Conservation (phyloP, 2,888 invertebrate species). For the Listrodromus nycthemerus region DNA sequence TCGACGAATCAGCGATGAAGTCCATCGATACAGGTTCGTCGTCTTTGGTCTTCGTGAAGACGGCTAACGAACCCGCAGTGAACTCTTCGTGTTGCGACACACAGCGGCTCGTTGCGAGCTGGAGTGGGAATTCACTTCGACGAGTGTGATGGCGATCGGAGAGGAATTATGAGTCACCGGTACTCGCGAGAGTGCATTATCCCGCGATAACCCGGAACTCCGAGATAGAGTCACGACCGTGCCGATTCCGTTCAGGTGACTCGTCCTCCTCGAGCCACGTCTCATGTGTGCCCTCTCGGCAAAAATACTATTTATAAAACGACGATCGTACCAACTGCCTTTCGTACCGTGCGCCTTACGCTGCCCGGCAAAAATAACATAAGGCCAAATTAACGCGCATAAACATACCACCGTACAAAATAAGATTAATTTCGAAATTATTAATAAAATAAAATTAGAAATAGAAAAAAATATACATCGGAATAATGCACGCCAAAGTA, state of each 20-base stretch:
- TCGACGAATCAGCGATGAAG: conserved; percentile 41
- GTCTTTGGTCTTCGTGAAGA: conserved; percentile 14
- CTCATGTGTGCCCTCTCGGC: background rate
- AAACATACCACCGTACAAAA: background rate
- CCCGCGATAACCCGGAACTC: conserved; percentile 46
- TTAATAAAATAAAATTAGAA: too few relatives aligned
- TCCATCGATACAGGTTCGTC: conserved; percentile 47
- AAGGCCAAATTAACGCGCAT: background rate
- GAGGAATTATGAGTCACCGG: conserved; percentile 54
- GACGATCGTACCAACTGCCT: background rate
- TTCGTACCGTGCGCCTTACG: background rate
- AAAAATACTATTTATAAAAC: background rate
- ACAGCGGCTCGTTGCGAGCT: background rate
- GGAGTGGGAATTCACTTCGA: background rate
- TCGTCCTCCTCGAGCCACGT: conserved; percentile 9
- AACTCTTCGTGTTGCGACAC: conserved; percentile 23
- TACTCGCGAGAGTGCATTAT: conserved; percentile 18
- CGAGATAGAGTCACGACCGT: conserved; percentile 29
- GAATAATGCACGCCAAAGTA: too few relatives aligned
- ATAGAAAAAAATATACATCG: background rate
- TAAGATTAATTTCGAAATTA: too few relatives aligned
- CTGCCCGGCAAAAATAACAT: background rate
- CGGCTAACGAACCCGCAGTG: conserved; percentile 52
- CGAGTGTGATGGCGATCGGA: conserved; percentile 24
- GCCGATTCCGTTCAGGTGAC: conserved; percentile 49